A percentile compares a stretch with the other conserved stretches of the same genome.
Evolutionary conservation across 2,113 vertebrate species (phyloP).

Genomic region (Panthera uncia): DNA sequence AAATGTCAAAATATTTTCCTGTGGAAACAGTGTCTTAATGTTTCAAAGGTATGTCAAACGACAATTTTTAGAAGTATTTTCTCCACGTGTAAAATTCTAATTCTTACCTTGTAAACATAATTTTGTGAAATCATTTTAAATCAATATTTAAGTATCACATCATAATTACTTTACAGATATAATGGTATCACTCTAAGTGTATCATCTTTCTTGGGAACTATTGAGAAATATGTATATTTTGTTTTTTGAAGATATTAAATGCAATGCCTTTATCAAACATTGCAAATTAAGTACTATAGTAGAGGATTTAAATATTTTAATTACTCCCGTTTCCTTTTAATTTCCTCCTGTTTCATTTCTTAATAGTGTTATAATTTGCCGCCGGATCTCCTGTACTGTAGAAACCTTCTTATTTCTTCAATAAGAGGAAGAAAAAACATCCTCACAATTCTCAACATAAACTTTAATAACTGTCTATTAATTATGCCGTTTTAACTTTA

Average conservation of each 20-base stretch:
- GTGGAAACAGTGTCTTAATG: constrained; percentile 73
- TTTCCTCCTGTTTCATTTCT: constrained; percentile 14
- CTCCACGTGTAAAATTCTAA: constrained; percentile 63
- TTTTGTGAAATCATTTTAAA: constrained; percentile 56
- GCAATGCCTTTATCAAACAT: constrained; percentile 73
- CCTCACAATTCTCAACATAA: neutral
- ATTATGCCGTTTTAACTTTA: neutral
- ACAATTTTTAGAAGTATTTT: constrained; percentile 67
- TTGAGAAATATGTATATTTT: constrained; percentile 24
- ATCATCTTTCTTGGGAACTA: neutral
- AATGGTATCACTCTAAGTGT: neutral
- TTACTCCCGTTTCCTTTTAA: neutral
- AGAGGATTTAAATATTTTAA: constrained; percentile 30
- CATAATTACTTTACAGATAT: constrained; percentile 56
- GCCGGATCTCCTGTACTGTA: neutral
- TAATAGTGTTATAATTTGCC: neutral
- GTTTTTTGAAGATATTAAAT: constrained; percentile 66
- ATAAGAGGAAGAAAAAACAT: neutral
- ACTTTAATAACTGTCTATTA: neutral
- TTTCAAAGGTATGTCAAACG: constrained; percentile 73
- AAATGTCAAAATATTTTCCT: constrained; percentile 72
- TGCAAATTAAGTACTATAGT: constrained; percentile 32
- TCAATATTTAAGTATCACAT: constrained; percentile 57
- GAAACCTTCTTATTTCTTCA: neutral
- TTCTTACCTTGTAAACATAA: constrained; percentile 64